Evolutionary conservation across 53 echinoderm and acorn worm species (phyloP).

Genomic region (Actinopyga echinites): DNA sequence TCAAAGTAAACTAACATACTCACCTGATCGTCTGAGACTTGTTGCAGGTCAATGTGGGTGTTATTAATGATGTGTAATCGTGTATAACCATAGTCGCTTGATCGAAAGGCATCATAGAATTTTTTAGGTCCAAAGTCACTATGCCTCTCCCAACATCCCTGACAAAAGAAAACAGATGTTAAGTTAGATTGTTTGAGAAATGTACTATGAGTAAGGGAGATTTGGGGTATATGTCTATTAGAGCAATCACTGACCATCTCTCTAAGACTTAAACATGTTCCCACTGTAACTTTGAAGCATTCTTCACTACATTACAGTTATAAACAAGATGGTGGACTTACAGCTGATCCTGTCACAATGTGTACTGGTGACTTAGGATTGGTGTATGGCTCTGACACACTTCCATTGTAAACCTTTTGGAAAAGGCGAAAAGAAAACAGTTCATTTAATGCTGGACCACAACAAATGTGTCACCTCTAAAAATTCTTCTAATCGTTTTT

Average conservation of each 20-base stretch:
- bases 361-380: constrained; percentile 96
- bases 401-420: constrained; percentile 82
- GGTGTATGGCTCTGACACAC: constrained; percentile 78
- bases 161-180: background rate
- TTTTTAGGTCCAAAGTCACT: constrained; percentile 42
- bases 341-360: constrained; percentile 84
- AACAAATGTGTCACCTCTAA: background rate
- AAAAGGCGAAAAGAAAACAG: background rate
- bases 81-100: constrained; percentile 87
- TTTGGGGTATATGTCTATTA: too few relatives aligned
- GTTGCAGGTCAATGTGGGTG: constrained; percentile 83
- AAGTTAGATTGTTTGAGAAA: background rate
- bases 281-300: too few relatives aligned
- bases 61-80: constrained; percentile 70
- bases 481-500: background rate
- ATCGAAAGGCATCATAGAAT: constrained; percentile 82
- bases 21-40: constrained; percentile 88
- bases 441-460: background rate
- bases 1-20: background rate
- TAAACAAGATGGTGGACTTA: constrained; percentile 51
- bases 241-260: too few relatives aligned
- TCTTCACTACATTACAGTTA: too few relatives aligned
- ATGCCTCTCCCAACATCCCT: constrained; percentile 75
- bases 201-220: too few relatives aligned
- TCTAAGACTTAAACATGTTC: too few relatives aligned